Percentiles rank a stretch among this genome's conserved stretches.
These are phyloP conservation scores for Phrynosoma blainvillii DNA, from an alignment of 2,113 vertebrate genomes.

Conservation along the genomic window DNA sequence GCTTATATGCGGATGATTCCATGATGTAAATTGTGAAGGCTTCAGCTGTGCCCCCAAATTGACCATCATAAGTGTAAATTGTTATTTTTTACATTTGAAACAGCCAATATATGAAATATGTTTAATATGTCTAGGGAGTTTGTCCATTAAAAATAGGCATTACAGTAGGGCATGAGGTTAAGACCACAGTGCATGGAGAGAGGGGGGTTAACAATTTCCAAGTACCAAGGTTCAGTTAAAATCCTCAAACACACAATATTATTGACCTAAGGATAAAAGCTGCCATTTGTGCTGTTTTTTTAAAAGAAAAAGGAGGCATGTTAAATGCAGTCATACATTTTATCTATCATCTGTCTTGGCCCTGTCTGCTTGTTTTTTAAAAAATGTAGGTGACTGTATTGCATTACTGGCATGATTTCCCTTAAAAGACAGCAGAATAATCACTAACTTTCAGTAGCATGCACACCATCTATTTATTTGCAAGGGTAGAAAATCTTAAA, in stretches of 20 bases:
- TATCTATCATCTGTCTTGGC: neutral
- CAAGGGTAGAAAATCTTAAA: neutral
- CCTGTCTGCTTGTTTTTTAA: neutral
- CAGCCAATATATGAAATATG: neutral
- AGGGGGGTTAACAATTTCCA: neutral
- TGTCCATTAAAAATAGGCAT: neutral
- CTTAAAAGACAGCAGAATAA: neutral
- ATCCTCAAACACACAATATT: neutral
- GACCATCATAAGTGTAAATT: neutral
- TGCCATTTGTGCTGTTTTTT: neutral
- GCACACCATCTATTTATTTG: neutral
- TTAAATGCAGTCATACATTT: neutral
- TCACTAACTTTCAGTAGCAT: neutral
- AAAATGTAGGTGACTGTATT: neutral
- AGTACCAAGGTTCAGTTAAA: neutral
- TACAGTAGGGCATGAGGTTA: no score
- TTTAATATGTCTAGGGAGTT: no score
- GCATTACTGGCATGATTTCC: neutral
- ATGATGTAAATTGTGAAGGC: no score
- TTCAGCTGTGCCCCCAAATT: no score
- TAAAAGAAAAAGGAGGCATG: neutral
- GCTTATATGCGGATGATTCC: neutral
- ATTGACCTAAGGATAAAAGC: neutral
- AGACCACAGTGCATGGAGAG: neutral
- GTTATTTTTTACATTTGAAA: neutral